Evolutionary conservation across 2,113 vertebrate genomes (phyloP).

Genomic region (Fukomys damarensis): DNA sequence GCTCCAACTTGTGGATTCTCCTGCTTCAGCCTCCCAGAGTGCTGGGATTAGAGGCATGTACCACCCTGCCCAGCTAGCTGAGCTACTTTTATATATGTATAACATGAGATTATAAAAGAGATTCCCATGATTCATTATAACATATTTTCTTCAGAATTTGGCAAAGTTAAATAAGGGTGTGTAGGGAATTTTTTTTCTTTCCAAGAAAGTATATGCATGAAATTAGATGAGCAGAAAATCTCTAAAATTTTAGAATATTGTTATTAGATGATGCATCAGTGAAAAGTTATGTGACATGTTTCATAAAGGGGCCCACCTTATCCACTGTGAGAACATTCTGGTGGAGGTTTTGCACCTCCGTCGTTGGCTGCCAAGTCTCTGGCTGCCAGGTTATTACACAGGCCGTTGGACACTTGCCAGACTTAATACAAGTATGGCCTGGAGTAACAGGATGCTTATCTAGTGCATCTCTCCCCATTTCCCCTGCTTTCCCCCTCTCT

Average conservation of each 20-base stretch:
- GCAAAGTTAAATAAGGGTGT: constrained; percentile 16
- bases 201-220: neutral
- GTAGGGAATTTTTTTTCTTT: constrained; percentile 25
- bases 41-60: neutral
- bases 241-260: constrained; percentile 45
- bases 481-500: neutral
- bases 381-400: neutral
- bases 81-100: constrained; percentile 36
- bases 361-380: neutral
- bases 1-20: neutral
- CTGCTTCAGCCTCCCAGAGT: neutral
- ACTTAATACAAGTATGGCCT: neutral
- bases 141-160: constrained; percentile 12
- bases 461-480: neutral
- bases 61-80: neutral
- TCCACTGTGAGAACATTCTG: neutral
- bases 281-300: neutral
- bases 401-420: neutral
- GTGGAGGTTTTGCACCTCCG: neutral
- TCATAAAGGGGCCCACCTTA: neutral
- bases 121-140: neutral
- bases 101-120: neutral
- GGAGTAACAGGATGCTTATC: neutral
- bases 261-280: neutral
- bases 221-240: constrained; percentile 17